These are phyloP conservation scores for Ceraclea dissimilis DNA, from an alignment of 2,888 invertebrate genomes.

Conservation along the genomic window DNA sequence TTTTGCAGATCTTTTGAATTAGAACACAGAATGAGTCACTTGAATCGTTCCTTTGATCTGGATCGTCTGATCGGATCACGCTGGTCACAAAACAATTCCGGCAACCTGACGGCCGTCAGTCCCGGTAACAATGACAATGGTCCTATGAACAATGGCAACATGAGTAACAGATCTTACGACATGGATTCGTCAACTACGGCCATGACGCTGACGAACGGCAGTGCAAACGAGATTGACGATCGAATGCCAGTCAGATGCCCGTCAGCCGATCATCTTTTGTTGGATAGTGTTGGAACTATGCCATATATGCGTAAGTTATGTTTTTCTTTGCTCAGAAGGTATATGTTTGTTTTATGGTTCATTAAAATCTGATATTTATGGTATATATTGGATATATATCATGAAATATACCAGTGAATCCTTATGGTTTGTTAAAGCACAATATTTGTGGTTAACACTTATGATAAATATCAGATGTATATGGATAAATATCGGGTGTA, in stretches of 20 bases:
- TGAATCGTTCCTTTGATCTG: conserved; percentile 22
- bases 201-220: not conserved
- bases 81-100: conserved; percentile 3
- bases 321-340: not conserved
- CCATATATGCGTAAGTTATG: conserved; percentile 22
- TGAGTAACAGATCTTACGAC: conserved; percentile 29
- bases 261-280: conserved; percentile 39
- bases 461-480: too few relatives aligned
- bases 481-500: too few relatives aligned
- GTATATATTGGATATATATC: too few relatives aligned
- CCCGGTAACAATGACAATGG: not conserved
- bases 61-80: conserved; percentile 17
- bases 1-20: conserved; percentile 22
- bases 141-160: not conserved
- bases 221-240: conserved; percentile 23
- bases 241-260: conserved; percentile 39
- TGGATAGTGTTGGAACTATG: conserved; percentile 24
- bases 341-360: too few relatives aligned
- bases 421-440: too few relatives aligned
- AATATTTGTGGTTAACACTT: too few relatives aligned
- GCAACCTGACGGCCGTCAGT: not conserved
- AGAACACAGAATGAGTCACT: conserved; percentile 24
- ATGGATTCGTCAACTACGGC: conserved; percentile 27
- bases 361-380: too few relatives aligned
- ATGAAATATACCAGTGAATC: not conserved